These are phyloP conservation scores for Drosophila niveifrons DNA, from an alignment of 2,888 invertebrate species.

Conservation along the genomic window DNA sequence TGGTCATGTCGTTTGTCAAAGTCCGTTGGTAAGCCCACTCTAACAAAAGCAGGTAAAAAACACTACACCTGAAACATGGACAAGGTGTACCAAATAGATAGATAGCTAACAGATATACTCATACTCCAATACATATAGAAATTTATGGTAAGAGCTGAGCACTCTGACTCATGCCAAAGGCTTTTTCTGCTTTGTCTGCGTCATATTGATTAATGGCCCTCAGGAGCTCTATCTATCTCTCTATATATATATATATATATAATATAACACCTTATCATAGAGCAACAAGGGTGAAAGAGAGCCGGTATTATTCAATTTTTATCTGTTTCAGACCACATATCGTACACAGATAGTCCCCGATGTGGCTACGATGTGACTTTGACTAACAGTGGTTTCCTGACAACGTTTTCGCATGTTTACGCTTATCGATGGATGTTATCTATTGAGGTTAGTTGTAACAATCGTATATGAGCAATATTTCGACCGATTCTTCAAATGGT, in stretches of 20 bases:
- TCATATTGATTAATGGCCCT: constrained; percentile 61
- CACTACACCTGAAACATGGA: constrained; percentile 7
- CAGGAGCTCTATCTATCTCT: constrained; percentile 17
- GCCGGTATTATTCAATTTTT: constrained; percentile 3
- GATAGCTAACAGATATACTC: constrained; percentile 2
- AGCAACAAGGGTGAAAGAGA: not conserved
- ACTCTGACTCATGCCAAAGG: constrained; percentile 50
- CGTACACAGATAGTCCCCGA: not conserved
- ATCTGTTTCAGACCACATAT: not conserved
- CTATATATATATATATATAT: too few relatives aligned
- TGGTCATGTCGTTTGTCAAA: constrained; percentile 46
- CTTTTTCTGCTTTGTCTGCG: constrained; percentile 16
- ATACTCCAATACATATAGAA: not conserved
- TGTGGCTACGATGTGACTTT: not conserved
- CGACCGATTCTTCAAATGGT: constrained; percentile 12
- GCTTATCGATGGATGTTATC: constrained; percentile 46
- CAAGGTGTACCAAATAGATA: constrained; percentile 50
- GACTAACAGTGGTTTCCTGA: not conserved
- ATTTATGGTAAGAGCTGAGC: not conserved
- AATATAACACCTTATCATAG: constrained; percentile 8
- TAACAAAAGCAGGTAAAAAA: not conserved
- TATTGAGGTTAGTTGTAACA: constrained; percentile 43
- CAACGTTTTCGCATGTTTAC: constrained; percentile 27
- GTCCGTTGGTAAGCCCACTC: constrained; percentile 42
- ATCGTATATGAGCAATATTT: not conserved